A percentile compares a stretch with the other conserved stretches of the same genome.
These are phyloP conservation scores for Neuroterus valhalla DNA, from an alignment of 1,140 invertebrate genomes.

Conservation along the genomic window DNA sequence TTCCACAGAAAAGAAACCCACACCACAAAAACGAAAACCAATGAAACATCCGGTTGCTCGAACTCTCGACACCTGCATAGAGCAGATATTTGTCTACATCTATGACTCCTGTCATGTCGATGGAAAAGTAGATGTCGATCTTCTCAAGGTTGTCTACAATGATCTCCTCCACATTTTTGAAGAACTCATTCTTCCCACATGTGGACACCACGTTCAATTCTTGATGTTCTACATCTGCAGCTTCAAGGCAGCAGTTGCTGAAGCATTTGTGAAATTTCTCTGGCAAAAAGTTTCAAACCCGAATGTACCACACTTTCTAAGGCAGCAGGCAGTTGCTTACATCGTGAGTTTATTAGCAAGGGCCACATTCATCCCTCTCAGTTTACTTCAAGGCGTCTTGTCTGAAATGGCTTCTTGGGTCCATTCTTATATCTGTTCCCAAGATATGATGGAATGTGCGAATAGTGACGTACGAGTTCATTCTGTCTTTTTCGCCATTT, in stretches of 20 bases:
- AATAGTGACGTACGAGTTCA: slow-evolving; percentile 81
- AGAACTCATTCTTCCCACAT: slow-evolving; percentile 82
- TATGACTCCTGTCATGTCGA: slow-evolving; percentile 71
- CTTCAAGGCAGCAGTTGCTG: slow-evolving; percentile 79
- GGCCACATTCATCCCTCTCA: slow-evolving; percentile 80
- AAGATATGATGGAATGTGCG: slow-evolving; percentile 73
- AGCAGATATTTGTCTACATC: slow-evolving; percentile 78
- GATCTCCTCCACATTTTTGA: slow-evolving; percentile 82
- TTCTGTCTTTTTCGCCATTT: slow-evolving; percentile 90
- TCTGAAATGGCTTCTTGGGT: slow-evolving; percentile 83
- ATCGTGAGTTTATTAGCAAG: slow-evolving; percentile 85
- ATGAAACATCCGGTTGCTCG: slow-evolving; percentile 74
- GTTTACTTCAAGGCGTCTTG: slow-evolving; percentile 79
- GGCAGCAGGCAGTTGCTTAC: slow-evolving; percentile 84
- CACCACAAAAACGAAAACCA: slow-evolving; percentile 62
- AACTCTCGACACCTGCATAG: slow-evolving; percentile 81
- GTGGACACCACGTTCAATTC: slow-evolving; percentile 87
- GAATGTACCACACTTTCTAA: slow-evolving; percentile 79
- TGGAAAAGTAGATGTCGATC: slow-evolving; percentile 66
- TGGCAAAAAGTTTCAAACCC: slow-evolving; percentile 85
- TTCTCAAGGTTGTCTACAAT: slow-evolving; percentile 70
- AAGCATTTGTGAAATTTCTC: slow-evolving; percentile 82
- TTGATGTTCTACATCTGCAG: slow-evolving; percentile 86
- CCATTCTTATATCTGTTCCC: slow-evolving; percentile 82
- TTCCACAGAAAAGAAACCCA: slow-evolving; percentile 43